phyloP scores from a whole-genome alignment of 2,888 invertebrate genomes.

The Macaria notata region DNA sequence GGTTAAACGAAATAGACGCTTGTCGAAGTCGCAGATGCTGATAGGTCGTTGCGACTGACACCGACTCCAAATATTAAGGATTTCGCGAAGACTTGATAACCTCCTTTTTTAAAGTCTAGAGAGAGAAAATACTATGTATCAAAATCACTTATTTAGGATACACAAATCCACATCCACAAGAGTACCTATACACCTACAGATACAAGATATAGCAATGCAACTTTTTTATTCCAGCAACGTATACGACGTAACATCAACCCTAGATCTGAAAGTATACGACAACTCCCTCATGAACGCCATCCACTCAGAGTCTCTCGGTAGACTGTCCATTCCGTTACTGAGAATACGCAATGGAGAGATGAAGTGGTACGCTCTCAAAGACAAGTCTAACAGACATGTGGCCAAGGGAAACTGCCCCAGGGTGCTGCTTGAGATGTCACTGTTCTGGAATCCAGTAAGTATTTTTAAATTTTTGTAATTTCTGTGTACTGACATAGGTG shows the following conservation, averaged over 20 bases:
- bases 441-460: constrained; percentile 72
- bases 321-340: constrained; percentile 64
- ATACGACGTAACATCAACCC: constrained; percentile 63
- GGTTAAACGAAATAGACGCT: too few relatives aligned
- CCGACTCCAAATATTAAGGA: too few relatives aligned
- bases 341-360: constrained; percentile 55
- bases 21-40: too few relatives aligned
- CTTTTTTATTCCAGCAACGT: constrained; percentile 65
- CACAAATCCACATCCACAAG: too few relatives aligned
- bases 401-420: constrained; percentile 71
- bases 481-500: constrained; percentile 11
- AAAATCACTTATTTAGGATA: too few relatives aligned
- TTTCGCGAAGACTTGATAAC: too few relatives aligned
- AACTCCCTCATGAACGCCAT: constrained; percentile 51
- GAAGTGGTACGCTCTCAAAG: constrained; percentile 69
- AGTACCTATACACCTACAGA: too few relatives aligned
- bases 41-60: too few relatives aligned
- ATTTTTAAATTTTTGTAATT: constrained; percentile 15
- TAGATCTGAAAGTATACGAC: constrained; percentile 64
- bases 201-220: too few relatives aligned
- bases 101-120: too few relatives aligned
- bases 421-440: constrained; percentile 60
- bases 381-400: constrained; percentile 50
- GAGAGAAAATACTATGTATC: too few relatives aligned
- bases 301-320: constrained; percentile 55